A percentile compares a stretch with the other conserved stretches of the same genome.
Conservation (phyloP, 2,113 vertebrate genomes). For the Sander vitreus region DNA sequence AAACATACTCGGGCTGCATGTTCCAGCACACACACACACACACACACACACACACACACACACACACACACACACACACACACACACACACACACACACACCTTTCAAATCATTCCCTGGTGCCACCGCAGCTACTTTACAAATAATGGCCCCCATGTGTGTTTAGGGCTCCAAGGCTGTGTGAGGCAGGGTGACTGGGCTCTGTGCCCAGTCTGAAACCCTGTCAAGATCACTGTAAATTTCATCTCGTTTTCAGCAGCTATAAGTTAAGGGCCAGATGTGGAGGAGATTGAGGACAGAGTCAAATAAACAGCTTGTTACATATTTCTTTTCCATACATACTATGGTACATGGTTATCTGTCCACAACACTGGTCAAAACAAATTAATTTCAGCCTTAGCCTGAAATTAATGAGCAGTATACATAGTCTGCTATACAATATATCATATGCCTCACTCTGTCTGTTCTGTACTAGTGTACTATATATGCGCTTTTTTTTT, state of each 20-base stretch:
- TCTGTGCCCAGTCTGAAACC: conserved; percentile 81
- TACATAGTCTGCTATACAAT: conserved; percentile 6
- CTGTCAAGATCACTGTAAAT: conserved; percentile 85
- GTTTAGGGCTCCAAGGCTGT: conserved; percentile 78
- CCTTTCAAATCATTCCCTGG: conserved; percentile 80
- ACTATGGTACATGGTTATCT: conserved; percentile 46
- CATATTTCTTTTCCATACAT: conserved; percentile 69
- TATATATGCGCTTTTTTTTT: background rate
- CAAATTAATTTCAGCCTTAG: conserved; percentile 21
- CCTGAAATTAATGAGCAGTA: conserved; percentile 21
- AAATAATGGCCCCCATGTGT: conserved; percentile 85
- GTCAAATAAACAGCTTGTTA: conserved; percentile 79
- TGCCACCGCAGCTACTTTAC: conserved; percentile 84
- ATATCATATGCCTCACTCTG: background rate
- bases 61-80: background rate
- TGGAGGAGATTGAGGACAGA: conserved; percentile 77
- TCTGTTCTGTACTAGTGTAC: background rate
- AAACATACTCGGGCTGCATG: conserved; percentile 74
- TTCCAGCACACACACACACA: conserved; percentile 45
- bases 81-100: conserved; percentile 25
- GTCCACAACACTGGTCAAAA: conserved; percentile 18
- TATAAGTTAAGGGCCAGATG: conserved; percentile 86
- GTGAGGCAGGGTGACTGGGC: conserved; percentile 81
- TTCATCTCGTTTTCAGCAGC: conserved; percentile 80
- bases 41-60: conserved; percentile 31